phyloP scores from a whole-genome alignment of 2,797 vertebrate species.

The Odontamblyopus rebecca region DNA sequence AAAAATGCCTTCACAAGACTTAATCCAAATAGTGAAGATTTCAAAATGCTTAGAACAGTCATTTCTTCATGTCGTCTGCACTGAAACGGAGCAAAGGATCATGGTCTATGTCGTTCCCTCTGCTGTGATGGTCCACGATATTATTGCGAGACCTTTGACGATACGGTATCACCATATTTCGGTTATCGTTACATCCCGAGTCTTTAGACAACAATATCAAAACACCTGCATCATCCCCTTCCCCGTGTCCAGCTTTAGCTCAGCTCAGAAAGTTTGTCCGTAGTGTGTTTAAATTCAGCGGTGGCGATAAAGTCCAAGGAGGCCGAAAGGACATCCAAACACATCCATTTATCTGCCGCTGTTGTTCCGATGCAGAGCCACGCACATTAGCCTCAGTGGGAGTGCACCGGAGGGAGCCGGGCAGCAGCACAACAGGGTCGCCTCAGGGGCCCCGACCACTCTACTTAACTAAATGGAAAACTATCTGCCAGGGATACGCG shows the following conservation, averaged over 20 bases:
- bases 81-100: no score
- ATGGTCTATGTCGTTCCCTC: no score
- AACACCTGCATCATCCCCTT: background rate
- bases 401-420: conserved; percentile 6
- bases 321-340: conserved; percentile 4
- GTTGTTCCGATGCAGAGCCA: background rate
- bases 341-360: conserved; percentile 22
- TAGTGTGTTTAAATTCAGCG: conserved; percentile 1
- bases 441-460: conserved; percentile 30
- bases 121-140: no score
- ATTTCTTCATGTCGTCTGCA: no score
- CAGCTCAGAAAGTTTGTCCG: background rate
- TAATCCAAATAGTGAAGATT: no score
- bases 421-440: conserved; percentile 34
- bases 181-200: no score
- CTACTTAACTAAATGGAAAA: conserved; percentile 27
- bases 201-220: background rate
- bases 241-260: background rate
- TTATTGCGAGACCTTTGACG: no score
- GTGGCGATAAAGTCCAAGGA: conserved; percentile 1
- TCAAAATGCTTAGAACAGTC: no score
- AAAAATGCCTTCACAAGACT: no score
- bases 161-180: no score
- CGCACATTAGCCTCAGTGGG: background rate
- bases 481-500: conserved; percentile 1